Conservation (phyloP, 2,113 vertebrate species). For the Poeciliopsis prolifica region DNA sequence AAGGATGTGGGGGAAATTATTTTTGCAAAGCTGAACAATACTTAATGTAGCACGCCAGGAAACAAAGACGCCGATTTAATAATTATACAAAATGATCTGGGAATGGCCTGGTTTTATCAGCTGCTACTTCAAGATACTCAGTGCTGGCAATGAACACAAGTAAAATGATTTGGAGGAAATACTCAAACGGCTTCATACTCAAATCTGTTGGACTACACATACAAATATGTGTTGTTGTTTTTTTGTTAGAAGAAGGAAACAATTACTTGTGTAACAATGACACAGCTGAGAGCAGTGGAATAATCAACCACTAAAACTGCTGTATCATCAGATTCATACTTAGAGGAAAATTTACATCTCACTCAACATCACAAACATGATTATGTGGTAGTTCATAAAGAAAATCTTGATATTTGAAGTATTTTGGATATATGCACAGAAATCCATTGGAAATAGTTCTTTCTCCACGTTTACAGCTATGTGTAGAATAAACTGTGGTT, state of each 20-base stretch:
- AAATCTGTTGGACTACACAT: slow-evolving; percentile 5
- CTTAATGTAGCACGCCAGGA: slow-evolving; percentile 56
- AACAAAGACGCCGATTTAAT: slow-evolving; percentile 56
- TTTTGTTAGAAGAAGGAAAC: not conserved
- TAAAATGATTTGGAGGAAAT: slow-evolving; percentile 29
- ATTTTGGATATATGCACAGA: not conserved
- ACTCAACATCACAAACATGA: not conserved
- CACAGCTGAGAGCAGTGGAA: not conserved
- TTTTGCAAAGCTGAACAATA: slow-evolving; percentile 60
- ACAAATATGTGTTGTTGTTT: not conserved
- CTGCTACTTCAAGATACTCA: slow-evolving; percentile 11
- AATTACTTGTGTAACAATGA: not conserved
- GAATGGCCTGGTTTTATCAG: slow-evolving; percentile 43
- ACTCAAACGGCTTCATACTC: not conserved
- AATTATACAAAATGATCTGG: slow-evolving; percentile 34
- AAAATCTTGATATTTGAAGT: not conserved
- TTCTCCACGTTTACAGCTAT: no score
- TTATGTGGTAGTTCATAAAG: not conserved
- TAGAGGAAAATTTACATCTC: not conserved
- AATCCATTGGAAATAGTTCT: not conserved
- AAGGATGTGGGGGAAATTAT: slow-evolving; percentile 68
- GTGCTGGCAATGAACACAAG: slow-evolving; percentile 9
- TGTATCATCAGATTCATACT: not conserved
- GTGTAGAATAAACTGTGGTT: no score
- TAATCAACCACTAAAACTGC: not conserved